Conservation (phyloP, 2,888 invertebrate species). For the Endotricha flammealis region DNA sequence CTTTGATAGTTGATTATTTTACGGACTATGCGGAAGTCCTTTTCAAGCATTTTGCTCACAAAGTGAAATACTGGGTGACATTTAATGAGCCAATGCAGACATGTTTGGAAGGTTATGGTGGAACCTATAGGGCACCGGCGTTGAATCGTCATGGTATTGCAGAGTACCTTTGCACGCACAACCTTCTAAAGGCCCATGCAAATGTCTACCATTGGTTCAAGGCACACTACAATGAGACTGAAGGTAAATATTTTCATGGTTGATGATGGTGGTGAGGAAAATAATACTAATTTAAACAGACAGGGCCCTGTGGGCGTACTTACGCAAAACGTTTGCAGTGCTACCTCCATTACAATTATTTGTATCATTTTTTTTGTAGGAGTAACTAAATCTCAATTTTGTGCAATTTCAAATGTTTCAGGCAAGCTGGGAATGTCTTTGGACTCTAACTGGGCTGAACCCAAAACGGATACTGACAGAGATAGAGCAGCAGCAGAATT, state of each 20-base stretch:
- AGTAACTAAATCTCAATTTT: too few relatives aligned
- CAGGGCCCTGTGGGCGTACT: too few relatives aligned
- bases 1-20: slow-evolving; percentile 80
- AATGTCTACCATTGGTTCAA: slow-evolving; percentile 82
- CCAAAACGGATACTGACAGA: slow-evolving; percentile 65
- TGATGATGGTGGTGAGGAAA: too few relatives aligned
- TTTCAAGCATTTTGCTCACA: slow-evolving; percentile 79
- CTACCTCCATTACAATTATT: too few relatives aligned
- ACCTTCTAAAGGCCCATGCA: slow-evolving; percentile 85
- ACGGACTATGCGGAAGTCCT: slow-evolving; percentile 81
- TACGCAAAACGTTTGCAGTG: too few relatives aligned
- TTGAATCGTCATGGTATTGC: slow-evolving; percentile 79
- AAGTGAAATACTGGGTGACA: slow-evolving; percentile 86
- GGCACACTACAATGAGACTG: slow-evolving; percentile 71
- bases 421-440: slow-evolving; percentile 80
- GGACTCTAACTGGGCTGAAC: slow-evolving; percentile 80
- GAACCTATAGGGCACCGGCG: slow-evolving; percentile 79
- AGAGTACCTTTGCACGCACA: slow-evolving; percentile 84
- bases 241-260: slow-evolving; percentile 54
- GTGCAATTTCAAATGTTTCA: slow-evolving; percentile 41
- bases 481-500: slow-evolving; percentile 80
- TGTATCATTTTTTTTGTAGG: too few relatives aligned
- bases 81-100: slow-evolving; percentile 85
- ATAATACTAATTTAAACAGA: too few relatives aligned
- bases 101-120: slow-evolving; percentile 76